phyloP scores from a whole-genome alignment of 2,113 vertebrate genomes.

The Castor canadensis region DNA sequence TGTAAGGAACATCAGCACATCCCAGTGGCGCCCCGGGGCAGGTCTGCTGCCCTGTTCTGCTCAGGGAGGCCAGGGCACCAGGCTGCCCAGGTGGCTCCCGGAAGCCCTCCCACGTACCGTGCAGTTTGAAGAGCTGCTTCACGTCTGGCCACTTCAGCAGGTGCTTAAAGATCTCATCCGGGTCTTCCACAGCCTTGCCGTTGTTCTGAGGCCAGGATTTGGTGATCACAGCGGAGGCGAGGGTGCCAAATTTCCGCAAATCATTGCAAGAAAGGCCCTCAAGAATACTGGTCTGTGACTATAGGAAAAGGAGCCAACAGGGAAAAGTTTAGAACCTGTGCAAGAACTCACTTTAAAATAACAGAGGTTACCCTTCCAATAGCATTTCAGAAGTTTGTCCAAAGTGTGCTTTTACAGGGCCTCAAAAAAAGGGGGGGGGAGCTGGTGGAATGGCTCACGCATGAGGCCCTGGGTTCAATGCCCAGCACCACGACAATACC shows the following conservation, averaged over 20 bases:
- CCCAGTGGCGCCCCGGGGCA: fast-evolving
- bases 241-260: conserved; percentile 83
- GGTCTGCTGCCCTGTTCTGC: fast-evolving
- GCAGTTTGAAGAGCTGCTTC: conserved; percentile 87
- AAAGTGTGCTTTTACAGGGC: neutral
- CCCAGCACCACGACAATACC: no score
- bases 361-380: neutral
- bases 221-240: conserved; percentile 90
- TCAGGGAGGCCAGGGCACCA: fast-evolving
- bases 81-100: neutral
- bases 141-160: conserved; percentile 88
- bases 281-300: conserved; percentile 80
- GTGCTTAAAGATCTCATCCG: conserved; percentile 85
- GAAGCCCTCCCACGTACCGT: conserved; percentile 80
- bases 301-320: neutral
- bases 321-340: neutral
- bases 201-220: conserved; percentile 88
- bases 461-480: neutral
- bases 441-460: no score
- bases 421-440: no score
- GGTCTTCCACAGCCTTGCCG: conserved; percentile 36
- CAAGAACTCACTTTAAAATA: neutral
- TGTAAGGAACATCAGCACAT: neutral
- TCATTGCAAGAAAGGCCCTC: conserved; percentile 49
- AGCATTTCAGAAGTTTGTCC: neutral